Base-by-base conservation (phyloP, 2,888 invertebrate species). In the Heliconius sara region DNA sequence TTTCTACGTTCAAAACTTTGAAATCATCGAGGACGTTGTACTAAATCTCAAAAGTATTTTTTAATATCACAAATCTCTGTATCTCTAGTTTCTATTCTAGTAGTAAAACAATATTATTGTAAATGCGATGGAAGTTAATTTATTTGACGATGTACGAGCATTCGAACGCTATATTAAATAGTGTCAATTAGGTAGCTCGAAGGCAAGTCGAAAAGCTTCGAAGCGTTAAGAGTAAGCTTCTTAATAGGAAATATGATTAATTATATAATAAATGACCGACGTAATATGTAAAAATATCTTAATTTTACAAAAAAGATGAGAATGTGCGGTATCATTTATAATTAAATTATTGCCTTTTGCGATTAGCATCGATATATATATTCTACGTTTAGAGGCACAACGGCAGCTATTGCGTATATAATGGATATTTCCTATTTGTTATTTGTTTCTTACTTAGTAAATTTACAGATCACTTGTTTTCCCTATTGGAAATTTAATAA, bases 51-150 rank as follows among this genome's bases (percentile, higher is more conserved):
- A 90, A 89, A 91, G 91, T 94, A 93, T 91, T 88, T 70, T 91
- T 91, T 94, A 95, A 93, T 95, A 95, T 95, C 95, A 95, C 95
- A 94, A 93, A 93, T 94, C 91, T 92, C 91, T 92, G 92, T 94
- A 92, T 90, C 87, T 90, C 92, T 94, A 94, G 89, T 85, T 80
- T 87, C 92, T 93, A 91, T 89, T 89, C 91, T 93, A 92, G 87
- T 88, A 85, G 88, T 88, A 74, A 81, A 80, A 82, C 76, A 87
- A 88, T 87, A 84, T 87, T 87, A 88, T 87, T 84, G 83, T 88
- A 88, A 88, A 90, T 89, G 89, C 86, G 86, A 87, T 91, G 89
- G 88, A 89, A 90, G 88, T 89, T 88, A 87, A 77, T 77, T 78
- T 67, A 63, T 65, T 73, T 79, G 60, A 79, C 65, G 39, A 79